These are phyloP conservation scores for Rhizoglyphus robini DNA, from an alignment of 1,140 invertebrate species.

Conservation along the genomic window DNA sequence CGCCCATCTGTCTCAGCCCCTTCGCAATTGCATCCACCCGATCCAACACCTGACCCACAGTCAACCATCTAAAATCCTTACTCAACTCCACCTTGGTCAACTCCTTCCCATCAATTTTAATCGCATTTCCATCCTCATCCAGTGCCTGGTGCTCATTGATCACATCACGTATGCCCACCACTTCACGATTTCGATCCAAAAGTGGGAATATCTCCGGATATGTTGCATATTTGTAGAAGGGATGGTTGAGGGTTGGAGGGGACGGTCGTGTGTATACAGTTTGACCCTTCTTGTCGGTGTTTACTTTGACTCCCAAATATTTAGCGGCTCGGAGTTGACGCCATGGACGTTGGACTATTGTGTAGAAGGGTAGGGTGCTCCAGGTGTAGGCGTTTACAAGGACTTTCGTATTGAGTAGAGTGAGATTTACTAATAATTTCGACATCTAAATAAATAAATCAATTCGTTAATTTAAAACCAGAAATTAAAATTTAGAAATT, in stretches of 20 bases:
- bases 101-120: neutral
- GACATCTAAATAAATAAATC: too few relatives aligned
- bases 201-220: neutral
- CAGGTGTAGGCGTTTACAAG: constrained; percentile 11
- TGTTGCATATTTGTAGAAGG: neutral
- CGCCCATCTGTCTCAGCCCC: constrained; percentile 29
- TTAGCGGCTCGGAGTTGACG: constrained; percentile 31
- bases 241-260: neutral
- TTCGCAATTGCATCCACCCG: constrained; percentile 54
- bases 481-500: too few relatives aligned
- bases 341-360: constrained; percentile 73
- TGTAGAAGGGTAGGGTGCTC: constrained; percentile 66
- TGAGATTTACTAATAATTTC: constrained; percentile 5
- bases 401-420: neutral
- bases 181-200: neutral
- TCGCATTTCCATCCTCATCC: constrained; percentile 4
- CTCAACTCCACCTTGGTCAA: neutral
- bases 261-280: neutral
- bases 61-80: constrained; percentile 65
- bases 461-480: too few relatives aligned
- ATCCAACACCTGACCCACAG: constrained; percentile 60
- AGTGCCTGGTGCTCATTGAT: neutral
- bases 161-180: constrained; percentile 3
- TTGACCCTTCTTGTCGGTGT: neutral
- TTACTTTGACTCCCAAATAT: neutral